phyloP scores from a whole-genome alignment of 2,797 vertebrate genomes.

The Clarias fuscus region DNA sequence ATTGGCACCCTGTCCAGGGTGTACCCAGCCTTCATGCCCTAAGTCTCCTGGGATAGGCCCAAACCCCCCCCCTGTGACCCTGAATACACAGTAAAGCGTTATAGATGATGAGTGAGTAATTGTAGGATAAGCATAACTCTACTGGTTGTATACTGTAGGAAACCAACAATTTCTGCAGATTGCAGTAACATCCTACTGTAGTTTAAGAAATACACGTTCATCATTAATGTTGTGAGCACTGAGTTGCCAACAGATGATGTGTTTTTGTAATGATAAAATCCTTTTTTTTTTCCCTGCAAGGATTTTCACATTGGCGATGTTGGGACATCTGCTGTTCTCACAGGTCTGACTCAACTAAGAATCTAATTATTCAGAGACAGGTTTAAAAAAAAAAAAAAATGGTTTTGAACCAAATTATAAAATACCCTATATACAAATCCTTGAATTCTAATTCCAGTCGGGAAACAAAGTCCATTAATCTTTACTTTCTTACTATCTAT shows the following conservation, averaged over 20 bases:
- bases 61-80: no score
- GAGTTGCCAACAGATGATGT: not conserved
- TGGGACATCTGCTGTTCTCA: constrained; percentile 12
- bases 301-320: not conserved
- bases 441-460: not conserved
- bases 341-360: not conserved
- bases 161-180: not conserved
- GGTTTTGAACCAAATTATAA: not conserved
- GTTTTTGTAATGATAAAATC: not conserved
- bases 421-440: not conserved
- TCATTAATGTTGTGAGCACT: not conserved
- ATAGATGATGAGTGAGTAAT: no score
- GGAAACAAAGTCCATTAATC: not conserved
- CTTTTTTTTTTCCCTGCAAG: not conserved
- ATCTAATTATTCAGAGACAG: not conserved
- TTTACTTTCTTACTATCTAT: not conserved
- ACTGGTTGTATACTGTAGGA: not conserved
- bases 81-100: no score
- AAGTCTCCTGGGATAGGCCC: no score
- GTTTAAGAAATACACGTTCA: not conserved
- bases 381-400: not conserved
- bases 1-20: no score
- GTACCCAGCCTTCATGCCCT: no score
- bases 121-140: not conserved
- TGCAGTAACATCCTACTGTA: not conserved